Percentiles rank a stretch among this genome's conserved stretches.
These are phyloP conservation scores for Anableps anableps DNA, from an alignment of 2,797 vertebrate genomes.

Conservation along the genomic window DNA sequence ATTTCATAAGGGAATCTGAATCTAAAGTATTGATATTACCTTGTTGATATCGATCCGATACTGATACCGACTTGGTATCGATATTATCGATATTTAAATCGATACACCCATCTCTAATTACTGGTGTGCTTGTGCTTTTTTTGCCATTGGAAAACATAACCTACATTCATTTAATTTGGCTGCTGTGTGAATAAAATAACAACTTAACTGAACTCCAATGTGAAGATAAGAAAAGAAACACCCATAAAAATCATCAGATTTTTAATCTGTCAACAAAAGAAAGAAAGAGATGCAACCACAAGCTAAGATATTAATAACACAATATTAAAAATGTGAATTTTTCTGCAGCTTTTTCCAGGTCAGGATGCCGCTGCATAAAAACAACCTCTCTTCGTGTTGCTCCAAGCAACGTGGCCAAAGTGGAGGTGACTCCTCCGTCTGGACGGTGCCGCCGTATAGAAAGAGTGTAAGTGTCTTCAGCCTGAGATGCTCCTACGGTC, in stretches of 20 bases:
- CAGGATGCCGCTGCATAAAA: conserved; percentile 29
- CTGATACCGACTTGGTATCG: no score
- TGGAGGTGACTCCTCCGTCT: conserved; percentile 54
- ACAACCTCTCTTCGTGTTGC: accelerated
- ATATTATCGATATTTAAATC: no score
- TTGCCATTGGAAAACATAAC: conserved; percentile 1
- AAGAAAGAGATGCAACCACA: background rate
- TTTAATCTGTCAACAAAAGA: background rate
- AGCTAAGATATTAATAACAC: background rate
- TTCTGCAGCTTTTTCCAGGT: background rate
- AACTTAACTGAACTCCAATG: background rate
- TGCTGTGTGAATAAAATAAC: background rate
- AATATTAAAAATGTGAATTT: background rate
- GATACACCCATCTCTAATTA: no score
- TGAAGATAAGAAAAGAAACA: background rate
- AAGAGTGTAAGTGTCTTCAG: conserved; percentile 60
- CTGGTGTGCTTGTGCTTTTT: background rate
- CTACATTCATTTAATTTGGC: background rate
- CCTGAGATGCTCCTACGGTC: background rate
- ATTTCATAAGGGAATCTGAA: no score
- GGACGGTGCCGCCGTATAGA: conserved; percentile 58
- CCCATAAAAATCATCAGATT: background rate
- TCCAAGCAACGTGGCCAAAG: background rate
- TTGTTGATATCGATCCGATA: no score
- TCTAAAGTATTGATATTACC: no score